phyloP scores from a whole-genome alignment of 1,140 invertebrate species.

The Drosophila navojoa region DNA sequence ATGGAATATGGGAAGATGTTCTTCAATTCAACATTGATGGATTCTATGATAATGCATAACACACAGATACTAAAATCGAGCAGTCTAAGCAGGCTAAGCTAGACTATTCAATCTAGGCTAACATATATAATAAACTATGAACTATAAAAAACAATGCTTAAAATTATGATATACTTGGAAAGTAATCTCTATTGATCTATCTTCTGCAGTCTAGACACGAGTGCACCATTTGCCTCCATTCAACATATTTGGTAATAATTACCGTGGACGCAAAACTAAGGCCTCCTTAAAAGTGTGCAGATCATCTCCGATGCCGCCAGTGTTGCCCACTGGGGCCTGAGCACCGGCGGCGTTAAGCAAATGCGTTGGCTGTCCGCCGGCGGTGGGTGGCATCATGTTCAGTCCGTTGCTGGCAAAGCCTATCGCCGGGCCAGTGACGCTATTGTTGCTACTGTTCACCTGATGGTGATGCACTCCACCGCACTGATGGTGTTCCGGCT shows the following conservation, averaged over 20 bases:
- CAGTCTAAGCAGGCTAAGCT: too few relatives aligned
- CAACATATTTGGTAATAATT: slow-evolving; percentile 15
- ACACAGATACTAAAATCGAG: too few relatives aligned
- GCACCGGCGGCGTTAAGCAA: slow-evolving; percentile 39
- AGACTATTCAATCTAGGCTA: too few relatives aligned
- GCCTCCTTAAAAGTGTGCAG: slow-evolving; percentile 91
- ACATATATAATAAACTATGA: too few relatives aligned
- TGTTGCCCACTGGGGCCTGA: slow-evolving; percentile 27
- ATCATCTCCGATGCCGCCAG: slow-evolving; percentile 83
- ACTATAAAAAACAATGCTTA: too few relatives aligned
- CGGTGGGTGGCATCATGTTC: slow-evolving; percentile 45
- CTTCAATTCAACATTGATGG: too few relatives aligned
- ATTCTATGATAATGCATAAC: too few relatives aligned
- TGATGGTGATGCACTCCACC: slow-evolving; percentile 45
- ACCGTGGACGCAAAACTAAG: slow-evolving; percentile 87
- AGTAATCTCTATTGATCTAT: too few relatives aligned
- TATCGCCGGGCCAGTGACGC: slow-evolving; percentile 4
- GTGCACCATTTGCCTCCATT: too few relatives aligned
- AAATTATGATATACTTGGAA: too few relatives aligned
- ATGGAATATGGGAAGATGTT: too few relatives aligned
- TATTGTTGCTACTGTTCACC: slow-evolving; percentile 22
- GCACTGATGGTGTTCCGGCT: slow-evolving; percentile 71
- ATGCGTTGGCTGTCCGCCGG: slow-evolving; percentile 49
- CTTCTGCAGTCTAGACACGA: too few relatives aligned
- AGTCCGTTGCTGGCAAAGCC: slow-evolving; percentile 58